Conservation (phyloP, 2,888 invertebrate species). For the Nomada flava region DNA sequence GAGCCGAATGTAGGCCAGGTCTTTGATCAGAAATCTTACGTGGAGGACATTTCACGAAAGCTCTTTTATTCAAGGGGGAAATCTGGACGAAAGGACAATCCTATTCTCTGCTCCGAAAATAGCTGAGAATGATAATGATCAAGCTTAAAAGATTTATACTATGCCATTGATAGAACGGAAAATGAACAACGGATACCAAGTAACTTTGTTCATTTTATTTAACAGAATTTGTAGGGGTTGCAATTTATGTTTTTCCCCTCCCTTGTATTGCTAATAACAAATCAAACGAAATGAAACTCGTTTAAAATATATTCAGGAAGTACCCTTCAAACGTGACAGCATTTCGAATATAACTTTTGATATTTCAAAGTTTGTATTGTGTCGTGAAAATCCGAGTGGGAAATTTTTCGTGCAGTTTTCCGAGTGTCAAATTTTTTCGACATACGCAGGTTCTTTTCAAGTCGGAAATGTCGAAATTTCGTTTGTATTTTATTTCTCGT, state of each 20-base stretch:
- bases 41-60: neutral
- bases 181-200: neutral
- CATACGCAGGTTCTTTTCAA: too few relatives aligned
- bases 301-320: too few relatives aligned
- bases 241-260: too few relatives aligned
- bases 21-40: constrained; percentile 14
- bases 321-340: too few relatives aligned
- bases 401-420: too few relatives aligned
- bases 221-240: too few relatives aligned
- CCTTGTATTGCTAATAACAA: too few relatives aligned
- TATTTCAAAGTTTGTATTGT: neutral
- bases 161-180: neutral
- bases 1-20: constrained; percentile 48
- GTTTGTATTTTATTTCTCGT: neutral
- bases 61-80: constrained; percentile 10
- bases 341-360: too few relatives aligned
- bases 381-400: too few relatives aligned
- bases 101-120: neutral
- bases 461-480: neutral
- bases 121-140: neutral
- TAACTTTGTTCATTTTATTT: neutral
- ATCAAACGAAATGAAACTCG: too few relatives aligned
- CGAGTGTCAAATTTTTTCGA: neutral
- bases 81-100: neutral
- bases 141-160: too few relatives aligned